A percentile compares a stretch with the other conserved stretches of the same genome.
Evolutionary conservation across 2,888 invertebrate genomes (phyloP).

Genomic region (Orthosia gothica): DNA sequence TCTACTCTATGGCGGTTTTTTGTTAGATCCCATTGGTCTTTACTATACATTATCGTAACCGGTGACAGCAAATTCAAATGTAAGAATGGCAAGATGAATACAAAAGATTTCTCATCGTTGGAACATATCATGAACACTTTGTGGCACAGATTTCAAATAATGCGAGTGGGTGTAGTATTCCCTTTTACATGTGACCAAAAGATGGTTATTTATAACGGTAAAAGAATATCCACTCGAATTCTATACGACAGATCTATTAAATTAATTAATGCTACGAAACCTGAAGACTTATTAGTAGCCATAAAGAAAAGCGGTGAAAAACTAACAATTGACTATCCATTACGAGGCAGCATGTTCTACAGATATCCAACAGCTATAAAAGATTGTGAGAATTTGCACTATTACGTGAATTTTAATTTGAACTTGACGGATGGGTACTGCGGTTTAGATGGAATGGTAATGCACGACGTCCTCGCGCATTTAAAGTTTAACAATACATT

Average conservation of each 20-base stretch:
- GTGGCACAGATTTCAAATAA: conserved; percentile 73
- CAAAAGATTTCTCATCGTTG: conserved; percentile 54
- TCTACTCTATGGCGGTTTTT: conserved; percentile 28
- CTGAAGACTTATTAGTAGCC: conserved; percentile 41
- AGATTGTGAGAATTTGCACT: conserved; percentile 69
- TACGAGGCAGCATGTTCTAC: conserved; percentile 74
- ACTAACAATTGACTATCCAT: conserved; percentile 73
- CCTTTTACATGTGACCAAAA: conserved; percentile 74
- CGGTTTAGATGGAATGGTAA: conserved; percentile 78
- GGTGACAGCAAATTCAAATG: conserved; percentile 66
- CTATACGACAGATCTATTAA: conserved; percentile 75
- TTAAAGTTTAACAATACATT: conserved; percentile 72
- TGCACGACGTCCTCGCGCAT: conserved; percentile 73
- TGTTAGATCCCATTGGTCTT: conserved; percentile 68
- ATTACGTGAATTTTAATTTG: conserved; percentile 66
- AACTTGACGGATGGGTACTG: conserved; percentile 71
- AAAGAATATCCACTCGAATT: conserved; percentile 53
- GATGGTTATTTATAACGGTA: conserved; percentile 70
- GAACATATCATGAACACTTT: conserved; percentile 73
- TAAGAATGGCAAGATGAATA: conserved; percentile 64
- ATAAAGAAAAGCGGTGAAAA: conserved; percentile 50
- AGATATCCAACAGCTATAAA: conserved; percentile 79
- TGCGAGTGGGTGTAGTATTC: conserved; percentile 69
- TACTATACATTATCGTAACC: conserved; percentile 72
- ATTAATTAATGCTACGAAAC: conserved; percentile 58